Conservation (phyloP, 2,797 vertebrate genomes). For the Gymnocypris eckloni region DNA sequence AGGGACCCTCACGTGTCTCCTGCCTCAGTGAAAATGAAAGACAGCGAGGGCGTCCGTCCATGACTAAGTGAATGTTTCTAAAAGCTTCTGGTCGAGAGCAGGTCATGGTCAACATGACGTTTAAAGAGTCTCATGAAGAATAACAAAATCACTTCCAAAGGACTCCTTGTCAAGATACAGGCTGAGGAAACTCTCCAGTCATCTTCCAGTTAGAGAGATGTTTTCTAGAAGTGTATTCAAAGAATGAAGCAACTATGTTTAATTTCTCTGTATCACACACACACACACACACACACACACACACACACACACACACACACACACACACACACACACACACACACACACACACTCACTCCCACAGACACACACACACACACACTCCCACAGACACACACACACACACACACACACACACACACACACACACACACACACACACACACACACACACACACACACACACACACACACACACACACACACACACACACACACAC, state of each 20-base stretch:
- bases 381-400: no score
- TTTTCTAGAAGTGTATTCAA: not conserved
- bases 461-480: no score
- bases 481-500: no score
- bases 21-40: conserved; percentile 77
- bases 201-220: not conserved
- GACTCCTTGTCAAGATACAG: not conserved
- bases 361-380: no score
- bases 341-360: not conserved
- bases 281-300: conserved; percentile 16
- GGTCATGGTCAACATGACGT: not conserved
- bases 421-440: no score
- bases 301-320: not conserved
- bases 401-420: no score
- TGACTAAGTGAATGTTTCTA: conserved; percentile 14
- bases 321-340: no score
- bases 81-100: not conserved
- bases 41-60: conserved; percentile 55
- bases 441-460: no score
- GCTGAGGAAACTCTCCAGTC: no score
- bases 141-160: not conserved
- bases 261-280: not conserved
- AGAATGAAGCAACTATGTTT: not conserved
- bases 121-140: not conserved
- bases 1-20: conserved; percentile 80